Evolutionary conservation across 2,797 vertebrate genomes (phyloP).

Genomic region (Trachurus trachurus): DNA sequence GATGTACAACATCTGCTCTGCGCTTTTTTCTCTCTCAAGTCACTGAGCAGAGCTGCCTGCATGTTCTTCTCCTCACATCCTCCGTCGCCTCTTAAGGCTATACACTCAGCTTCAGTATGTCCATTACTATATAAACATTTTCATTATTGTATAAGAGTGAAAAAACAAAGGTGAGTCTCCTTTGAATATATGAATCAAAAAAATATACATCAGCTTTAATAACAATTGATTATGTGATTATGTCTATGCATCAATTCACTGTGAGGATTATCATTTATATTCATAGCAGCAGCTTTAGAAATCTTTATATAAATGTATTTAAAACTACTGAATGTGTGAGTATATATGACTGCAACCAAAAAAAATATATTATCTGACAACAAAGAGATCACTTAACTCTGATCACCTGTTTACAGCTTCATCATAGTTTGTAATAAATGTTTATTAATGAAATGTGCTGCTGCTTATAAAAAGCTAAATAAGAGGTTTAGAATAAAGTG

Average conservation of each 20-base stretch:
- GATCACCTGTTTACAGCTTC: not conserved
- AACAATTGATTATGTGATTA: not conserved
- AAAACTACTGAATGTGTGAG: not conserved
- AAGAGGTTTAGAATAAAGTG: not conserved
- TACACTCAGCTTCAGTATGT: not conserved
- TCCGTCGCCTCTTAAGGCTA: not conserved
- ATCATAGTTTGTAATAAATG: not conserved
- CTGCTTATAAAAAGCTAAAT: not conserved
- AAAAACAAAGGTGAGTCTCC: not conserved
- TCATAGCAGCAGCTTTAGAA: not conserved
- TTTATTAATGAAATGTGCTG: not conserved
- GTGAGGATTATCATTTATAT: not conserved
- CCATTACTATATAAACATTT: not conserved
- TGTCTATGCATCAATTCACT: not conserved
- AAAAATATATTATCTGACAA: not conserved
- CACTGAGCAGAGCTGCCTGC: not conserved
- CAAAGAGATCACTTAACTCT: not conserved
- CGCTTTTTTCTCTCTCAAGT: not conserved
- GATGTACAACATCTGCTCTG: not conserved
- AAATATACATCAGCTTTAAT: not conserved
- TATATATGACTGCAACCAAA: not conserved
- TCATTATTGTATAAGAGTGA: not conserved
- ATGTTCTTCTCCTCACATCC: not conserved
- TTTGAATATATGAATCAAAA: not conserved
- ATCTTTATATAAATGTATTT: not conserved